Base-by-base conservation (phyloP, 2,797 vertebrate species). In the Danio jaintianensis region DNA sequence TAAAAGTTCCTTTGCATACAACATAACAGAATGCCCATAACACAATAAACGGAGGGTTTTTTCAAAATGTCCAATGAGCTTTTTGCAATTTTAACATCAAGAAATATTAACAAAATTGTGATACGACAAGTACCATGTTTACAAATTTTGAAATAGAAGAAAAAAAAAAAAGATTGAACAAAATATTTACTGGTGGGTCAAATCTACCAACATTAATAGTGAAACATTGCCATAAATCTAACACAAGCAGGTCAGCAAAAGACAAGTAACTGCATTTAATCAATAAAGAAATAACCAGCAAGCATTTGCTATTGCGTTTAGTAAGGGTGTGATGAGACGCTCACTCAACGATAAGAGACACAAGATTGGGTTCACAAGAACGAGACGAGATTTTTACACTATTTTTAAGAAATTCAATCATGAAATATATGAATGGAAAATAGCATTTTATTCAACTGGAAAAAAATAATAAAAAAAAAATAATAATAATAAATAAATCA, bases 151-250 rank as follows among this genome's bases (percentile, higher is more conserved):
- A 64, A 47, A 40, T 61, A 12, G 13, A 62, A 50, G 56, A 1
- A 48, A 4, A 47, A 53, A 3, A 43, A 55, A 63, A 38, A 0
- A 13, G 43, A 13, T 9, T 66, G 43, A 40, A 12, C 40, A 55
- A 48, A 47, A 36, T 11, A 20, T 67, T 53, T 22, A 63, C 56
- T 53, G 53, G 4, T 42, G 50, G 38, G 69, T 36, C 79, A 63
- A 83, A 72, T 18, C 76, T 12, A 72, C 48, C 36, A 80, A 43
- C 68, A 12, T 56, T 29, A 16, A 78, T 56, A 52, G 63, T 9
- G 63, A 80, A 64, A 77, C 55, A 55, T 47, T 73, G 47, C 62
- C 29, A 77, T 38, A 70, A 78, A 74, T 22, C n/a, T n/a, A n/a
- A n/a, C n/a, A n/a, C n/a, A n/a, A n/a, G n/a, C n/a, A n/a, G n/a